These are phyloP conservation scores for Drosophila fungiperda DNA, from an alignment of 2,888 invertebrate genomes.

Conservation along the genomic window DNA sequence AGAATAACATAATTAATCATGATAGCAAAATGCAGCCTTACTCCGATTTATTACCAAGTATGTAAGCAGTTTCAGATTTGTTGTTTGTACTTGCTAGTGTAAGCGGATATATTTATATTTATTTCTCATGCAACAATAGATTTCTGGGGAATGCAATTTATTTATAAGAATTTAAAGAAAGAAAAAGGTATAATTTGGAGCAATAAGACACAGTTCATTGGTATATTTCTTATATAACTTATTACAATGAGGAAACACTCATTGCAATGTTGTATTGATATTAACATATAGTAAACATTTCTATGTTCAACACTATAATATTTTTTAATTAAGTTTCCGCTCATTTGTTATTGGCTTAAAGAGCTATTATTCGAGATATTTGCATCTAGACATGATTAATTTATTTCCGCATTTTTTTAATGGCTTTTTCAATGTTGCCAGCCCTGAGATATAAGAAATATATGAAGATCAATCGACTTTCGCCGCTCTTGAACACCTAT, in stretches of 20 bases:
- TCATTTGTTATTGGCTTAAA: background rate
- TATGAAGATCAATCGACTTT: constrained; percentile 1
- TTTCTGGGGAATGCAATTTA: background rate
- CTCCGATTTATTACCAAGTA: constrained; percentile 7
- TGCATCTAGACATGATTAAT: background rate
- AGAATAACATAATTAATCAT: constrained; percentile 14
- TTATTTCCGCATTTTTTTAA: background rate
- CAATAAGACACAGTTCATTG: background rate
- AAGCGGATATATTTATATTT: constrained; percentile 3
- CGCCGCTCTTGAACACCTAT: background rate
- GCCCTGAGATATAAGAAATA: background rate
- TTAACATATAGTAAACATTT: background rate
- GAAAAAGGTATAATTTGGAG: background rate
- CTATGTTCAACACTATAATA: background rate
- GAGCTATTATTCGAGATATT: background rate
- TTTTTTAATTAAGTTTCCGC: background rate
- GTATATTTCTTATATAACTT: background rate
- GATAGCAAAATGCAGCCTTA: constrained; percentile 4
- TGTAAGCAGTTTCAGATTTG: background rate
- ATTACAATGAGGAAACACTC: background rate
- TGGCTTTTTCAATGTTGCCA: background rate
- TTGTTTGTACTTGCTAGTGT: background rate
- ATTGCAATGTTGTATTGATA: background rate
- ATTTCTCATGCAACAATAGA: background rate
- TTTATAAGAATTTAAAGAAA: background rate